These are phyloP conservation scores for Aplysina aerophoba DNA, from an alignment of 37 sponge, comb jelly and placozoan genomes.

Conservation along the genomic window DNA sequence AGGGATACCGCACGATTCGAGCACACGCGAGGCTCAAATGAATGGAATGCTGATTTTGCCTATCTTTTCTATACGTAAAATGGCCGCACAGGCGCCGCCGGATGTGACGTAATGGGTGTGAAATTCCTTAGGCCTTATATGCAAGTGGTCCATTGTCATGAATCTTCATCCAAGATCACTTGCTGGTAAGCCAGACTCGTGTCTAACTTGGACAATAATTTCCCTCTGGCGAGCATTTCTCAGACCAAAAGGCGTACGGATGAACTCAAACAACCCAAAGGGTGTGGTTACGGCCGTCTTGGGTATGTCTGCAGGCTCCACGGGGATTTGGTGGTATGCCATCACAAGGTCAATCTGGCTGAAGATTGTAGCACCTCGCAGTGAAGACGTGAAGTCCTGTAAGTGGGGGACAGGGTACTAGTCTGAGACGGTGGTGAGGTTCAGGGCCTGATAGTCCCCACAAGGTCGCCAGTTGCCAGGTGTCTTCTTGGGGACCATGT, in stretches of 20 bases:
- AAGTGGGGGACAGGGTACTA: conserved; percentile 73
- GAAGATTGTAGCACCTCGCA: conserved; percentile 63
- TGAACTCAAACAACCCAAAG: no score
- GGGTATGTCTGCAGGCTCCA: conserved; percentile 52
- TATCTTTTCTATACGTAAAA: neutral
- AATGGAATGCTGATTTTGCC: neutral
- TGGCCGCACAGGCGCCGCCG: neutral
- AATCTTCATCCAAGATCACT: no score
- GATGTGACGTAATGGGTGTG: neutral
- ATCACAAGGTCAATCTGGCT: conserved; percentile 62
- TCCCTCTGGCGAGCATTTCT: no score
- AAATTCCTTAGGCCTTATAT: neutral
- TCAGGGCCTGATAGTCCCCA: conserved; percentile 77
- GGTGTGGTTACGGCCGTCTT: conserved; percentile 60
- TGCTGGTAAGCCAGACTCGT: no score
- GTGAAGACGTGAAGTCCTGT: conserved; percentile 53
- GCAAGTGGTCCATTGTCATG: no score
- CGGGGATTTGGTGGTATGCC: conserved; percentile 61
- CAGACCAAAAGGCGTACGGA: no score
- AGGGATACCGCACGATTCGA: no score
- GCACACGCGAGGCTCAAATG: neutral
- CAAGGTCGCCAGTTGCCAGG: conserved; percentile 74
- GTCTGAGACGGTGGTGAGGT: conserved; percentile 58
- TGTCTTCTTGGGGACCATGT: conserved; percentile 69
- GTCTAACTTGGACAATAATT: no score